These are phyloP conservation scores for Nowickia ferox DNA, from an alignment of 2,888 invertebrate species.

Conservation along the genomic window DNA sequence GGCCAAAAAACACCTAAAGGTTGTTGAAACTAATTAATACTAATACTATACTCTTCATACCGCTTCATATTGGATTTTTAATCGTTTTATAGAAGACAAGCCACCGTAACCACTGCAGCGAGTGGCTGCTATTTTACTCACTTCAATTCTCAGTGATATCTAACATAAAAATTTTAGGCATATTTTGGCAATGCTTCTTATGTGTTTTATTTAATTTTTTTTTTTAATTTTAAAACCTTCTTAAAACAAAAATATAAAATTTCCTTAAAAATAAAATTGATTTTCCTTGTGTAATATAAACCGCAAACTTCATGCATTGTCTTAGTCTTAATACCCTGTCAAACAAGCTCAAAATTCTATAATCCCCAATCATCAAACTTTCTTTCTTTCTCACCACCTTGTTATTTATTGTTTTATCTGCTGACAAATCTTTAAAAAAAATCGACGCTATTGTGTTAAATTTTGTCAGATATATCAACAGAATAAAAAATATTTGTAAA, in stretches of 20 bases:
- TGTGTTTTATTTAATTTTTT: background rate
- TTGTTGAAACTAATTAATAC: no score
- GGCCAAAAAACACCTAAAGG: no score
- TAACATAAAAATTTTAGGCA: no score
- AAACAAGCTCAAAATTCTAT: background rate
- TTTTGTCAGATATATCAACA: slow-evolving; percentile 60
- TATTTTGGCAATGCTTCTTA: no score
- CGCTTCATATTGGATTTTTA: no score
- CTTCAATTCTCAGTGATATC: no score
- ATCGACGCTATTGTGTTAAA: slow-evolving; percentile 52
- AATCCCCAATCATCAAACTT: background rate
- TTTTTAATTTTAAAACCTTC: background rate
- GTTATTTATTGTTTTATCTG: background rate
- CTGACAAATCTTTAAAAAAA: background rate
- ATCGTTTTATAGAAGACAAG: accelerated
- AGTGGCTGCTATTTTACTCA: no score
- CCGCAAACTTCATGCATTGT: background rate
- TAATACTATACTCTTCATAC: no score
- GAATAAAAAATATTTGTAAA: slow-evolving; percentile 34
- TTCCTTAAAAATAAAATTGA: background rate
- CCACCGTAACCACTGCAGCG: no score
- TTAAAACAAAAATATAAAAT: background rate
- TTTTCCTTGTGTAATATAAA: background rate
- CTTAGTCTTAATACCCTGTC: background rate
- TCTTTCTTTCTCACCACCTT: background rate